phyloP scores from a whole-genome alignment of 2,888 invertebrate species.

The Eristalis pertinax region DNA sequence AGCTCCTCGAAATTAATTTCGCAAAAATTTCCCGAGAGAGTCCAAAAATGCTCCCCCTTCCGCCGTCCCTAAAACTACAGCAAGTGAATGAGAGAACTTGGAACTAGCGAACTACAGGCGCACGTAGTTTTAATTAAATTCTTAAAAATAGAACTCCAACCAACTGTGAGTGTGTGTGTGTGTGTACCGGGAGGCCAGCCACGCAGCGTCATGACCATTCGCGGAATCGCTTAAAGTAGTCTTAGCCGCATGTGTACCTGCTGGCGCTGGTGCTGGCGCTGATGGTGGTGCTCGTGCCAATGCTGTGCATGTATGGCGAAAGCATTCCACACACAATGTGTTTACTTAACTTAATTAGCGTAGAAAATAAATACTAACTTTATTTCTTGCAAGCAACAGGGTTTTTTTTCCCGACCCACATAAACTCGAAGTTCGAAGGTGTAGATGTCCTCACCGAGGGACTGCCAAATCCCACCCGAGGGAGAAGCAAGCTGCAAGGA shows the following conservation, averaged over 20 bases:
- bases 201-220: constrained; percentile 26
- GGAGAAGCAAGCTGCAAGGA: not conserved
- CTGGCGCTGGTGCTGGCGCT: not conserved
- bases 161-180: not conserved
- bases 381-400: not conserved
- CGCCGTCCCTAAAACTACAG: not conserved
- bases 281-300: not conserved
- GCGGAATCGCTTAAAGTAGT: constrained; percentile 31
- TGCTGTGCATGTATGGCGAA: not conserved
- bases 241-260: constrained; percentile 1
- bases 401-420: not conserved
- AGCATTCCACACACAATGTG: constrained; percentile 35
- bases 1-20: not conserved
- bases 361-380: constrained; percentile 33
- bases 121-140: constrained; percentile 17
- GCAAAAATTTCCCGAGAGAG: not conserved
- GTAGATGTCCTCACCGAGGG: not conserved
- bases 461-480: not conserved
- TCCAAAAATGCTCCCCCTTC: not conserved
- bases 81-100: not conserved
- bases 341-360: constrained; percentile 61
- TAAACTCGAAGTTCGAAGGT: not conserved
- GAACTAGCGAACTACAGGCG: not conserved
- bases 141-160: constrained; percentile 45
- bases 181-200: not conserved